phyloP scores from a whole-genome alignment of 92 coral and sea anemone species.

The Siderastrea radians region DNA sequence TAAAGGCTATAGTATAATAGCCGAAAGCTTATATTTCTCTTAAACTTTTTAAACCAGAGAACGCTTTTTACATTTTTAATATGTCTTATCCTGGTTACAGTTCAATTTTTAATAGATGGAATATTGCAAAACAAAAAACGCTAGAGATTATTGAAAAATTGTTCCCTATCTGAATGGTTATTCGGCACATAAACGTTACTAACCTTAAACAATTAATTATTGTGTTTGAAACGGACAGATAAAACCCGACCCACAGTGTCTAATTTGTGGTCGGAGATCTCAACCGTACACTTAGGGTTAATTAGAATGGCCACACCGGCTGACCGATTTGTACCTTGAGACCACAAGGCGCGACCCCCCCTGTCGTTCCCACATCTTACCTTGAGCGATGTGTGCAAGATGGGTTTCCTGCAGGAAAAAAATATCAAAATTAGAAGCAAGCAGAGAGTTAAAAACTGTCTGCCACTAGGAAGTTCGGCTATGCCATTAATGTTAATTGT shows the following conservation, averaged over 20 bases:
- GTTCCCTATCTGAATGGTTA: background rate
- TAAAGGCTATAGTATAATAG: too few species aligned
- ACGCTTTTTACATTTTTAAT: too few species aligned
- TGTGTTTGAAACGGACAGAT: background rate
- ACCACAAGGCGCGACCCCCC: constrained; percentile 26
- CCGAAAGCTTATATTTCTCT: too few species aligned
- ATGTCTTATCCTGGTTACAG: too few species aligned
- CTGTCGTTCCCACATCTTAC: constrained; percentile 14
- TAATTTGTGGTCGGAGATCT: background rate
- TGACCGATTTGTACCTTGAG: constrained; percentile 23
- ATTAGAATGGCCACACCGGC: constrained; percentile 18
- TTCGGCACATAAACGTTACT: constrained; percentile 36
- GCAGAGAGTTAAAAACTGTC: background rate
- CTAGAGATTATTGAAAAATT: background rate
- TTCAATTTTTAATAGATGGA: too few species aligned
- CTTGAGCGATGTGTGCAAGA: background rate
- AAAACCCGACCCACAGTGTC: constrained; percentile 10
- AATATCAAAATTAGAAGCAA: background rate
- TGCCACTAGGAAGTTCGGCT: background rate
- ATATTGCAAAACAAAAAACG: too few species aligned
- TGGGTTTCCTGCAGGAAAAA: constrained; percentile 32
- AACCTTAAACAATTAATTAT: background rate
- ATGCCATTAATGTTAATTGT: constrained; percentile 17
- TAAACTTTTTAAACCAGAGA: too few species aligned
- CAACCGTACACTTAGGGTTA: background rate